These are phyloP conservation scores for Eupithecia vulgata DNA, from an alignment of 2,888 invertebrate genomes.

Conservation along the genomic window DNA sequence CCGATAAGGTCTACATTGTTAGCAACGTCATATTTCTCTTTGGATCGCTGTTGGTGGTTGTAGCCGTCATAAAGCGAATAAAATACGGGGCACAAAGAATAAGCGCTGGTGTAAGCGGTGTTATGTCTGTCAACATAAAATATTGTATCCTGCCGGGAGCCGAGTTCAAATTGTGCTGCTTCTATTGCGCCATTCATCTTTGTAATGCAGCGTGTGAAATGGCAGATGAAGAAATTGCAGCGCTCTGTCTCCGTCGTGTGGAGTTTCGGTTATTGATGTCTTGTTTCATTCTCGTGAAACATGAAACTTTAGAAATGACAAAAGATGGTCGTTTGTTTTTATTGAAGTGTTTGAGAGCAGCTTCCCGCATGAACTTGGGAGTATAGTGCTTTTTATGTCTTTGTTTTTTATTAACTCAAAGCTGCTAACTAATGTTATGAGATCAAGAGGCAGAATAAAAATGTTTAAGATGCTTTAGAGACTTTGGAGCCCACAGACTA, in stretches of 20 bases:
- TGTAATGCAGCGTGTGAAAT: conserved; percentile 76
- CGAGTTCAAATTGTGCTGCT: conserved; percentile 76
- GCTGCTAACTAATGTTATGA: not conserved
- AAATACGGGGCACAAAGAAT: conserved; percentile 84
- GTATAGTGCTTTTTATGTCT: not conserved
- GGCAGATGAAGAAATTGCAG: conserved; percentile 72
- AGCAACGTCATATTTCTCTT: conserved; percentile 30
- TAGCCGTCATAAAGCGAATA: conserved; percentile 83
- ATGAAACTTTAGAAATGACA: conserved; percentile 21
- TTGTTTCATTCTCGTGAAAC: conserved; percentile 21
- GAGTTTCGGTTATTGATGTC: conserved; percentile 41
- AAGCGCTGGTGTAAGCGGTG: conserved; percentile 83
- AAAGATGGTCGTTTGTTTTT: conserved; percentile 5
- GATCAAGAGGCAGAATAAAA: not conserved
- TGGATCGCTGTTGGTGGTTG: conserved; percentile 53
- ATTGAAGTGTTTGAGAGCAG: not conserved
- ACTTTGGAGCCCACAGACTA: not conserved
- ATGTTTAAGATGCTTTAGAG: not conserved
- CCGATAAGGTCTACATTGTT: conserved; percentile 54
- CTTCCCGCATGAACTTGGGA: not conserved
- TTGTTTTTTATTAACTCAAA: not conserved
- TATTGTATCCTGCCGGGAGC: conserved; percentile 81
- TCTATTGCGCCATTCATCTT: conserved; percentile 80
- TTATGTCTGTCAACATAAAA: conserved; percentile 84
- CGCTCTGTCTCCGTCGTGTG: conserved; percentile 58